These are phyloP conservation scores for Onychomys leucogaster DNA, from an alignment of 2,797 vertebrate genomes.

Conservation along the genomic window DNA sequence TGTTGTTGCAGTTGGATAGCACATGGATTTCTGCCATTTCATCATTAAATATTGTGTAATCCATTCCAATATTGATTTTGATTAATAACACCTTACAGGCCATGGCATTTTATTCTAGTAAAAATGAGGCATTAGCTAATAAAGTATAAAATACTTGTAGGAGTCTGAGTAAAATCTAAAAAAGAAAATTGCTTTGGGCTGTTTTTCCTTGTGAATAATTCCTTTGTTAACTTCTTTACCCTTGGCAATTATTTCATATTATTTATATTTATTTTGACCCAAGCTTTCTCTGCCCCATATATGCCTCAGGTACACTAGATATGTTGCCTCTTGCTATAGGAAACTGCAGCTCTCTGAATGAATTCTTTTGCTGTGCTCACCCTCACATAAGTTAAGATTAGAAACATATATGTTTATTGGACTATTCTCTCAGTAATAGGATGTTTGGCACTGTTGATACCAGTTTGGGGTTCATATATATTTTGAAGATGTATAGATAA, in stretches of 20 bases:
- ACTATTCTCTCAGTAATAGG: neutral
- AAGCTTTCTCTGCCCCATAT: neutral
- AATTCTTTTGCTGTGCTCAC: neutral
- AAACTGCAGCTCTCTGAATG: neutral
- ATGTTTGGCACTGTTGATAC: neutral
- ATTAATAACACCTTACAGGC: neutral
- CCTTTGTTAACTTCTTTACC: neutral
- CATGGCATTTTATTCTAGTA: neutral
- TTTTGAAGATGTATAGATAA: neutral
- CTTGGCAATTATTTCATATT: neutral
- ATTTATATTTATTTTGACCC: neutral
- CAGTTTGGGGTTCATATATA: neutral
- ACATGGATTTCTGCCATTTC: neutral
- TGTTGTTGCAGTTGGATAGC: neutral
- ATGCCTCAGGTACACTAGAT: no score
- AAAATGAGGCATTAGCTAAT: neutral
- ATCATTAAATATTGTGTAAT: neutral
- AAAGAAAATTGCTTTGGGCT: neutral
- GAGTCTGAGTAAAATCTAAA: neutral
- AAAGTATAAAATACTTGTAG: neutral
- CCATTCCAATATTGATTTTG: neutral
- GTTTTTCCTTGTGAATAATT: conserved; percentile 4
- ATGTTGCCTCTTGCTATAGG: neutral
- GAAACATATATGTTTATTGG: neutral
- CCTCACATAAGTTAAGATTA: neutral